These are phyloP conservation scores for Acanthococcus lagerstroemiae DNA, from an alignment of 2,888 invertebrate species.

Conservation along the genomic window DNA sequence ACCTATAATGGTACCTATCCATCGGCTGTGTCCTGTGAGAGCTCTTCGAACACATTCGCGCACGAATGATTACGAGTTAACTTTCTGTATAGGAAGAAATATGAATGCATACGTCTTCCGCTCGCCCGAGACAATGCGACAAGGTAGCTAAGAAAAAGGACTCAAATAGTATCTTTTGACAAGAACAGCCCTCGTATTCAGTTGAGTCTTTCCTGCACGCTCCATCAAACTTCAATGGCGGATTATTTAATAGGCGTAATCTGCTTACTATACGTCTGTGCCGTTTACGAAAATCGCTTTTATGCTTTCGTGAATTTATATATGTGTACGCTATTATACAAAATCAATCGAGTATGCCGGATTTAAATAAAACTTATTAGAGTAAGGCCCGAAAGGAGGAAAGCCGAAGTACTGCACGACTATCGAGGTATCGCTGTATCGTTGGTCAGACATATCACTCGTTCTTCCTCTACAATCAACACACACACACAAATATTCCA, in stretches of 20 bases:
- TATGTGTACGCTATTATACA: background rate
- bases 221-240: conserved; percentile 4
- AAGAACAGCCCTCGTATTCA: background rate
- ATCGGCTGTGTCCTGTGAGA: too few species aligned
- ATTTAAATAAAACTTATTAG: background rate
- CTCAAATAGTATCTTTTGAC: conserved; percentile 1
- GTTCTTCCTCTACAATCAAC: too few species aligned
- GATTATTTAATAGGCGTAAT: conserved; percentile 24
- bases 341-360: background rate
- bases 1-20: too few species aligned
- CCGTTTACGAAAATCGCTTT: background rate
- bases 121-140: background rate
- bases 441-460: too few species aligned
- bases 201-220: conserved; percentile 11
- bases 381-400: too few species aligned
- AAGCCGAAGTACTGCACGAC: too few species aligned
- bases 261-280: background rate
- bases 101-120: too few species aligned
- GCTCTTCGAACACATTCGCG: too few species aligned
- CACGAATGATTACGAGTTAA: too few species aligned
- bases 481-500: too few species aligned
- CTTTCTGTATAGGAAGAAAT: too few species aligned
- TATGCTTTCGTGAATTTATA: background rate
- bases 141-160: background rate
- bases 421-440: too few species aligned